phyloP scores from a whole-genome alignment of 2,113 vertebrate genomes.

The Cyanoderma ruficeps region DNA sequence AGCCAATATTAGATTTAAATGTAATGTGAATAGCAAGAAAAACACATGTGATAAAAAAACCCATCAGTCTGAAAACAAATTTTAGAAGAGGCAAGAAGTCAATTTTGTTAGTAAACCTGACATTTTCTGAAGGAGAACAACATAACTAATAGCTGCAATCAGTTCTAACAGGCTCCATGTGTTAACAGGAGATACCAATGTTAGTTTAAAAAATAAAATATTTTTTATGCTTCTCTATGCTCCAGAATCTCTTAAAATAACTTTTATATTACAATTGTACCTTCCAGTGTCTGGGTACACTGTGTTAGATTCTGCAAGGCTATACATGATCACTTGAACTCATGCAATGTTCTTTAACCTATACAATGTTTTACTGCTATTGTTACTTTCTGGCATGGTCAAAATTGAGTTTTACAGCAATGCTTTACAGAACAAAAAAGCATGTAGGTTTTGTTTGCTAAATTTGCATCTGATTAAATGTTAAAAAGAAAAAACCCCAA shows the following conservation, averaged over 20 bases:
- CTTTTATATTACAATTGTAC: neutral
- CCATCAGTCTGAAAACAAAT: neutral
- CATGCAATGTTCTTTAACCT: neutral
- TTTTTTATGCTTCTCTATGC: neutral
- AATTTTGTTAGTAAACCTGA: neutral
- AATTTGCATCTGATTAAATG: neutral
- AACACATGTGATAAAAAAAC: neutral
- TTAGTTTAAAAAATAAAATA: neutral
- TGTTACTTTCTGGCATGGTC: neutral
- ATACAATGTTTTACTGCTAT: neutral
- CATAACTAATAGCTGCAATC: neutral
- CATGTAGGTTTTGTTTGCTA: neutral
- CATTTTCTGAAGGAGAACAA: neutral
- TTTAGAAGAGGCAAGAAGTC: neutral
- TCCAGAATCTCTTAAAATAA: neutral
- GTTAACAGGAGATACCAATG: neutral
- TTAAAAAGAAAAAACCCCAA: neutral
- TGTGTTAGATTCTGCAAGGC: neutral
- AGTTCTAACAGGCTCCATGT: neutral
- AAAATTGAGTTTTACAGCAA: neutral
- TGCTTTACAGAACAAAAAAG: neutral
- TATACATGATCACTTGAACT: neutral
- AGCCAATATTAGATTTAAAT: constrained; percentile 39
- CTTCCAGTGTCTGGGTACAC: neutral
- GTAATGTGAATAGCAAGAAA: constrained; percentile 3